These are phyloP conservation scores for Sesamia nonagrioides DNA, from an alignment of 1,140 invertebrate genomes.

Conservation along the genomic window DNA sequence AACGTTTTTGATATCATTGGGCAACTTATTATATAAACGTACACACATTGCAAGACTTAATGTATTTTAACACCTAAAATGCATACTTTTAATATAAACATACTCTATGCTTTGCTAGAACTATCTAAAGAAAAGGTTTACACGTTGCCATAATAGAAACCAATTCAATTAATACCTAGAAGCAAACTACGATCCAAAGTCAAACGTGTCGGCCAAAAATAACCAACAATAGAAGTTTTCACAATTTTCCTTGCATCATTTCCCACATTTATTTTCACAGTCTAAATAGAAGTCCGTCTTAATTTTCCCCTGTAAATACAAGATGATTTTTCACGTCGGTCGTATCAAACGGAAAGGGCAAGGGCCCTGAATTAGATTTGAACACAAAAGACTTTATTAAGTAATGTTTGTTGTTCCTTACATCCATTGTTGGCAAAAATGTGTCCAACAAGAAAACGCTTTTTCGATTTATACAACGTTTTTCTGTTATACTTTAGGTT, in stretches of 20 bases:
- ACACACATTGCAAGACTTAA: too few species aligned
- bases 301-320: slow-evolving; percentile 34
- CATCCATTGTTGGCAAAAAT: slow-evolving; percentile 42
- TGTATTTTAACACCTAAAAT: too few species aligned
- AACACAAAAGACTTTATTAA: slow-evolving; percentile 44
- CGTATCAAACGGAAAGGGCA: slow-evolving; percentile 32
- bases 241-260: neutral
- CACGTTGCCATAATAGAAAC: too few species aligned
- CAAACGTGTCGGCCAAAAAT: neutral
- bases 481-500: slow-evolving; percentile 27
- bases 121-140: too few species aligned
- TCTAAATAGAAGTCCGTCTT: slow-evolving; percentile 12
- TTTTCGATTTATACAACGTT: slow-evolving; percentile 16
- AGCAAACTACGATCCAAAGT: neutral
- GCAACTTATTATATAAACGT: too few species aligned
- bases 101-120: too few species aligned
- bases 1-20: too few species aligned
- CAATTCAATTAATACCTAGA: too few species aligned
- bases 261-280: neutral
- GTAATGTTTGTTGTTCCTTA: slow-evolving; percentile 36
- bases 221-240: neutral
- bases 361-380: slow-evolving; percentile 41
- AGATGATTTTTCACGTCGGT: slow-evolving; percentile 36
- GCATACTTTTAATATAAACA: too few species aligned
- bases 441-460: slow-evolving; percentile 42